A percentile compares a stretch with the other conserved stretches of the same genome.
Evolutionary conservation across 1,140 invertebrate genomes (phyloP).

Genomic region (Maniola jurtina): DNA sequence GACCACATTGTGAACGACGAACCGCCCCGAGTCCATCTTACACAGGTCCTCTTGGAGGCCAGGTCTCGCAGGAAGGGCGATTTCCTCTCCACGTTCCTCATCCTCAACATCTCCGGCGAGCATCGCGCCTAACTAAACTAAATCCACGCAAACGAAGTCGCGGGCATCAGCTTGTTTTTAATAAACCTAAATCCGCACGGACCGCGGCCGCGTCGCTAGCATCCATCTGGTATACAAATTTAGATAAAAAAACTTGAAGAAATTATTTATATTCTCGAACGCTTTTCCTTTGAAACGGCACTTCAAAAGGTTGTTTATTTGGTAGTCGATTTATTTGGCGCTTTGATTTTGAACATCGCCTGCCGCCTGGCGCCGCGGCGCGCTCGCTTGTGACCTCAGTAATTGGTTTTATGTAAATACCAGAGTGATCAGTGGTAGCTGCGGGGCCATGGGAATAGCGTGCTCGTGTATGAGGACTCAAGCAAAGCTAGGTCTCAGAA

Average conservation of each 20-base stretch:
- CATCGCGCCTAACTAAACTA: too few species aligned
- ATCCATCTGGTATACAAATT: background rate
- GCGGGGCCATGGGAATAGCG: slow-evolving; percentile 28
- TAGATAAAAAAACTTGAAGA: background rate
- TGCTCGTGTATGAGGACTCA: background rate
- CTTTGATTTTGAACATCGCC: slow-evolving; percentile 35
- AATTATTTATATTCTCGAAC: slow-evolving; percentile 4
- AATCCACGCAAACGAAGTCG: too few species aligned
- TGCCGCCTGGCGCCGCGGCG: slow-evolving; percentile 19
- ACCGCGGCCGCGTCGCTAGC: too few species aligned
- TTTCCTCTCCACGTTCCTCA: too few species aligned
- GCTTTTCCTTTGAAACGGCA: slow-evolving; percentile 12
- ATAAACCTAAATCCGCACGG: too few species aligned
- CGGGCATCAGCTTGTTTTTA: too few species aligned
- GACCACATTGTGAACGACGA: too few species aligned
- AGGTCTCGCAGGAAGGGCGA: too few species aligned
- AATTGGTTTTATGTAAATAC: slow-evolving; percentile 68
- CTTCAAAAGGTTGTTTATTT: slow-evolving; percentile 19
- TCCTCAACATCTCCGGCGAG: too few species aligned
- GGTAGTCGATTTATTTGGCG: slow-evolving; percentile 26
- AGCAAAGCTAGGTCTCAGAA: too few species aligned
- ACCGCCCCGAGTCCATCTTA: too few species aligned
- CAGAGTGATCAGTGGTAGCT: slow-evolving; percentile 30
- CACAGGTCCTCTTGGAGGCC: too few species aligned
- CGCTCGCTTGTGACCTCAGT: slow-evolving; percentile 36